These are phyloP conservation scores for Tinamus major DNA, from an alignment of 2,797 vertebrate genomes.

Conservation along the genomic window DNA sequence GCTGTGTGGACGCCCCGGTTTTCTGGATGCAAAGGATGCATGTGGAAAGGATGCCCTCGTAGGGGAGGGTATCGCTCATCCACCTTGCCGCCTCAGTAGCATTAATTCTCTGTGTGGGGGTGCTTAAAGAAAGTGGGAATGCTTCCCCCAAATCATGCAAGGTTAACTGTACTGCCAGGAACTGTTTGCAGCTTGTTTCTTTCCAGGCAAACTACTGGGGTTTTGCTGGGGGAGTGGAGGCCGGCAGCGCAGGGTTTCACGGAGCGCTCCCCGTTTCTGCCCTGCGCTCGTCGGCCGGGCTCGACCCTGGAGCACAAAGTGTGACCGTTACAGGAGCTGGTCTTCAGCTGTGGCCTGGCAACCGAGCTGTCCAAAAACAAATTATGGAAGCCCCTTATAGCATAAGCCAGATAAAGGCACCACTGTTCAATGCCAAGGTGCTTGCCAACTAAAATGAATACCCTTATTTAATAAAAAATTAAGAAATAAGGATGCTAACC, in stretches of 20 bases:
- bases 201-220: neutral
- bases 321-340: neutral
- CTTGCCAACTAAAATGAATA: conserved; percentile 30
- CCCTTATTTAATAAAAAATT: neutral
- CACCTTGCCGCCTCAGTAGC: rapidly evolving
- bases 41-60: rapidly evolving
- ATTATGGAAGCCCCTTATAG: neutral
- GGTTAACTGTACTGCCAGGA: neutral
- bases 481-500: neutral
- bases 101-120: neutral
- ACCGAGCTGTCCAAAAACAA: neutral
- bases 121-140: neutral
- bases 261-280: neutral
- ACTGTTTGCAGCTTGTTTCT: neutral
- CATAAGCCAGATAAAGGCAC: neutral
- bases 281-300: rapidly evolving
- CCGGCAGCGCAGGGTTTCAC: rapidly evolving
- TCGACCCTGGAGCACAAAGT: neutral
- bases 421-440: neutral
- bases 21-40: neutral
- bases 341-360: neutral
- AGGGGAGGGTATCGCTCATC: neutral
- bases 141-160: rapidly evolving
- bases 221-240: rapidly evolving
- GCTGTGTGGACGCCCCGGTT: rapidly evolving